Evolutionary conservation across 2,797 vertebrate genomes (phyloP).

Genomic region (Pogoniulus pusillus): DNA sequence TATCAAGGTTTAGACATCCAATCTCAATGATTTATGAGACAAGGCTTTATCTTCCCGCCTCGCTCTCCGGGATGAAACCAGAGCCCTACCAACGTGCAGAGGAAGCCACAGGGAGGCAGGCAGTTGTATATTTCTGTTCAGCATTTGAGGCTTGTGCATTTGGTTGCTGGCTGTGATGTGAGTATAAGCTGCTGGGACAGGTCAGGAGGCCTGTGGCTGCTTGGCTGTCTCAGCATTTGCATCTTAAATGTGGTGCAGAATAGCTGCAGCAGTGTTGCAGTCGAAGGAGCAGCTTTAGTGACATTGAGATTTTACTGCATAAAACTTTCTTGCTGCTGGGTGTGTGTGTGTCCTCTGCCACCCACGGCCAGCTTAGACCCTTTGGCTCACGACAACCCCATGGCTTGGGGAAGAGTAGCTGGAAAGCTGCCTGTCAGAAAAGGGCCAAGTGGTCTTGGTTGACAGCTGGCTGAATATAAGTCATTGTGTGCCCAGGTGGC

Average conservation of each 20-base stretch:
- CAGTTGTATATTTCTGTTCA: background rate
- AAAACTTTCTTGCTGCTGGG: background rate
- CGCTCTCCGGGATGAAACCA: background rate
- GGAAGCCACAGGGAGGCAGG: background rate
- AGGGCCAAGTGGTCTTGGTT: no score
- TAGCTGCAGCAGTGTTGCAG: slow-evolving; percentile 34
- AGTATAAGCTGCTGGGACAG: background rate
- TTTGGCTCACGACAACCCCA: no score
- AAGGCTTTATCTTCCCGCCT: background rate
- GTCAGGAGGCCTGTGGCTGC: background rate
- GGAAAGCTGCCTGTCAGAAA: no score
- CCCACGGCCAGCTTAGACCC: background rate
- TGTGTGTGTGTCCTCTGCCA: background rate
- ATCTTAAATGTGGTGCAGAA: slow-evolving; percentile 4
- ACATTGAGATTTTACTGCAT: background rate
- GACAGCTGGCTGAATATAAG: no score
- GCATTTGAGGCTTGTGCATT: background rate
- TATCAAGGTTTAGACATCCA: slow-evolving; percentile 40
- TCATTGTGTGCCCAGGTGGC: no score
- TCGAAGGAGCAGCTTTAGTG: background rate
- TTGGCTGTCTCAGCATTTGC: background rate
- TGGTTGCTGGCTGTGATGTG: background rate
- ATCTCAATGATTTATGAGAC: background rate
- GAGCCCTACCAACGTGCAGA: background rate
- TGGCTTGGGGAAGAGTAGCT: no score